phyloP scores from a whole-genome alignment of 2,888 invertebrate genomes.

The Glyphotaelius pellucidus region DNA sequence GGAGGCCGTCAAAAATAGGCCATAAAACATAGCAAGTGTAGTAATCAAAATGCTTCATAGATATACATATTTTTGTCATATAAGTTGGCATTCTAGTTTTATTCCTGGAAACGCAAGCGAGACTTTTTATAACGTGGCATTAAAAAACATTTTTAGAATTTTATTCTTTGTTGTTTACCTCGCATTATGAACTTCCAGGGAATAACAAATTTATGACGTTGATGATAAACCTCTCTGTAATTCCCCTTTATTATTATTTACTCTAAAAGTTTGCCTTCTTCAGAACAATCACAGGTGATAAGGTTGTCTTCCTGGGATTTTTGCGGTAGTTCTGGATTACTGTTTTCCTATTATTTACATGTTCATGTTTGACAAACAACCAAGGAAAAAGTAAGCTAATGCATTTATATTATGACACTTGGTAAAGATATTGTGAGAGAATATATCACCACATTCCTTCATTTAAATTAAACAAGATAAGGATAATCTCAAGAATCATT shows the following conservation, averaged over 20 bases:
- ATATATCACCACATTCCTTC: neutral
- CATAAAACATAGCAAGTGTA: neutral
- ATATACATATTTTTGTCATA: neutral
- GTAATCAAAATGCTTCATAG: neutral
- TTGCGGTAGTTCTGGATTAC: constrained; percentile 48
- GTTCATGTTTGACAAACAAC: neutral
- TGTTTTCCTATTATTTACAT: constrained; percentile 21
- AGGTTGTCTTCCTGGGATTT: constrained; percentile 59
- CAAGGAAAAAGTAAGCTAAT: neutral
- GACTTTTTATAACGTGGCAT: neutral
- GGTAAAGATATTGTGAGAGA: neutral
- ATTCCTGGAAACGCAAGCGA: neutral
- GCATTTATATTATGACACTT: neutral
- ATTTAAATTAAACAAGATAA: neutral
- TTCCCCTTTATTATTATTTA: neutral
- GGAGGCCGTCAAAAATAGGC: too few species aligned
- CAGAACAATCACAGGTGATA: constrained; percentile 12
- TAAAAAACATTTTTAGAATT: neutral
- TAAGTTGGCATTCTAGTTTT: neutral
- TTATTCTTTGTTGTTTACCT: neutral
- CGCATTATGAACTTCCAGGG: neutral
- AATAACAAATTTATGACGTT: neutral
- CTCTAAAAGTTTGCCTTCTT: neutral
- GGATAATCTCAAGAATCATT: neutral
- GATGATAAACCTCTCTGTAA: neutral